Evolutionary conservation across 2,888 invertebrate species (phyloP).

Genomic region (Agonopterix arenella): DNA sequence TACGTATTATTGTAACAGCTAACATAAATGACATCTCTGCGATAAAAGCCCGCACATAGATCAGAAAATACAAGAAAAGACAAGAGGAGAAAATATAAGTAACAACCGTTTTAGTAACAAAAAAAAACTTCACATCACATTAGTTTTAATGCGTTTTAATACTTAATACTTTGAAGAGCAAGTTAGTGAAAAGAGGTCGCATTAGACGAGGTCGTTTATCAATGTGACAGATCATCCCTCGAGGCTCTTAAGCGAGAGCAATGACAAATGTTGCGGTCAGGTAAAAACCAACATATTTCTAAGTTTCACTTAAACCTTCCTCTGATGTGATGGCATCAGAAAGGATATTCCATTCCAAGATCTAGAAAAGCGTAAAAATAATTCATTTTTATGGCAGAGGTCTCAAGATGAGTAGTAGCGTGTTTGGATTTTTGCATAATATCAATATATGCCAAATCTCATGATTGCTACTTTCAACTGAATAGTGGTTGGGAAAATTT

Average conservation of each 20-base stretch:
- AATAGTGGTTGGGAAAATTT: too few relatives aligned
- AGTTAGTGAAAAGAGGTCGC: conserved; percentile 45
- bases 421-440: too few relatives aligned
- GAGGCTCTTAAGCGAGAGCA: conserved; percentile 27
- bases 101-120: conserved; percentile 8
- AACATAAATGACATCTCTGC: too few relatives aligned
- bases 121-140: conserved; percentile 21
- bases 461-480: too few relatives aligned
- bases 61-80: neutral
- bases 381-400: too few relatives aligned
- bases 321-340: conserved; percentile 13
- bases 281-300: conserved; percentile 51
- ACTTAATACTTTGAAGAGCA: conserved; percentile 18
- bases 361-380: too few relatives aligned
- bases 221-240: conserved; percentile 59
- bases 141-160: conserved; percentile 11
- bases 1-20: too few relatives aligned
- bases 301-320: conserved; percentile 47
- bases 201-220: conserved; percentile 60
- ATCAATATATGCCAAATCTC: too few relatives aligned
- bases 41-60: too few relatives aligned
- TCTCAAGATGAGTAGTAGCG: too few relatives aligned
- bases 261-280: conserved; percentile 69
- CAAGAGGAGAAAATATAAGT: neutral
- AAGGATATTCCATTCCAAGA: conserved; percentile 4